Evolutionary conservation across 1,140 invertebrate genomes (phyloP).

Genomic region (Drosophila eugracilis): DNA sequence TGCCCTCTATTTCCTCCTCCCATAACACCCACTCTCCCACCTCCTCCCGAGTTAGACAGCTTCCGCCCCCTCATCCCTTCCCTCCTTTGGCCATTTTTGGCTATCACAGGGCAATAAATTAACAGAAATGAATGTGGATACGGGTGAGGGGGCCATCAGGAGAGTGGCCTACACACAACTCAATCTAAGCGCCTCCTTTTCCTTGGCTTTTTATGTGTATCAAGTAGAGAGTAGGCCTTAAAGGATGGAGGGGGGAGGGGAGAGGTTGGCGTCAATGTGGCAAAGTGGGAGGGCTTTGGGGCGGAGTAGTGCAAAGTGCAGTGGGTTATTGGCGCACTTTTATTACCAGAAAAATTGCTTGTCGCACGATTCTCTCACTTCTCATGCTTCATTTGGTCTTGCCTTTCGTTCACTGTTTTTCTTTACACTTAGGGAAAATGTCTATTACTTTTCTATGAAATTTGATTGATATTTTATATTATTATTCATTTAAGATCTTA

Average conservation of each 20-base stretch:
- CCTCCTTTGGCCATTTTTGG: slow-evolving; percentile 54
- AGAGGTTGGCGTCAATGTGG: slow-evolving; percentile 14
- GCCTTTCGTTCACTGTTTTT: not conserved
- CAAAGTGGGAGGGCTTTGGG: not conserved
- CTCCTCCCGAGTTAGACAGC: slow-evolving; percentile 11
- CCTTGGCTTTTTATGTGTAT: slow-evolving; percentile 45
- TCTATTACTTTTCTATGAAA: not conserved
- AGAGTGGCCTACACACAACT: slow-evolving; percentile 48
- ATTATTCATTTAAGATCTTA: no score
- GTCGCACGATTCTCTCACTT: slow-evolving; percentile 37
- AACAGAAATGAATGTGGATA: slow-evolving; percentile 78
- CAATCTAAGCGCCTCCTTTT: slow-evolving; percentile 40
- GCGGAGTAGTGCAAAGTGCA: slow-evolving; percentile 64
- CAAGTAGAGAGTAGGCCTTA: slow-evolving; percentile 52
- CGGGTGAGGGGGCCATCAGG: slow-evolving; percentile 23
- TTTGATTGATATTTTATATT: not conserved
- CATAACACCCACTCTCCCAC: not conserved
- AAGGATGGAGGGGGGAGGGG: not conserved
- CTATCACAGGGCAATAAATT: slow-evolving; percentile 73
- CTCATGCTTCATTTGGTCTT: slow-evolving; percentile 32
- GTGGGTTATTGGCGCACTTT: slow-evolving; percentile 79
- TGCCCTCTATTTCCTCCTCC: not conserved
- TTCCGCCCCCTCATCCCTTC: not conserved
- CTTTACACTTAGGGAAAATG: slow-evolving; percentile 2
- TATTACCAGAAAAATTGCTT: slow-evolving; percentile 60